Conservation (phyloP, 2,888 invertebrate genomes). For the Patella ulyssiponensis region DNA sequence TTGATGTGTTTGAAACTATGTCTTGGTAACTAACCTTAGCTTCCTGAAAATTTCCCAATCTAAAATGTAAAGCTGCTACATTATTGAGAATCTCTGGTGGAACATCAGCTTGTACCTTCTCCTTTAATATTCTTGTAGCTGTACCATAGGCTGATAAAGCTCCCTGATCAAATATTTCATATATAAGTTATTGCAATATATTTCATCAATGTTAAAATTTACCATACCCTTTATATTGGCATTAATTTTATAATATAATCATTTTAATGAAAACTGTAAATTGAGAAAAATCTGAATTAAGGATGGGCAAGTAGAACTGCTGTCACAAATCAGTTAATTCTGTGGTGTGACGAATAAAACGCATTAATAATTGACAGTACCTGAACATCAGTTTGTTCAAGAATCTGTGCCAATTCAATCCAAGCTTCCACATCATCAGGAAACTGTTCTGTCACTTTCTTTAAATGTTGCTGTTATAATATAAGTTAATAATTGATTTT, state of each 20-base stretch:
- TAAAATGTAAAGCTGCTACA: constrained; percentile 90
- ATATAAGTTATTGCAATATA: neutral
- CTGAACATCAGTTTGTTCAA: constrained; percentile 89
- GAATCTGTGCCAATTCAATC: constrained; percentile 98
- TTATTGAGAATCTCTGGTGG: constrained; percentile 99
- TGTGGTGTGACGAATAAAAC: no score
- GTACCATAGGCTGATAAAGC: constrained; percentile 94
- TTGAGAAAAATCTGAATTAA: no score
- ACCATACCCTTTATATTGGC: no score
- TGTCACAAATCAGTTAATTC: no score
- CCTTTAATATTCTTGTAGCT: constrained; percentile 91
- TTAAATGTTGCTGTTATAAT: constrained; percentile 82
- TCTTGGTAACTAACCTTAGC: constrained; percentile 77
- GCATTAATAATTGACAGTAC: no score
- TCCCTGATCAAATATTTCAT: constrained; percentile 76
- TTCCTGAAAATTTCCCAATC: constrained; percentile 87
- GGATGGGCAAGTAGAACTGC: no score
- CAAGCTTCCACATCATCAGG: constrained; percentile 99
- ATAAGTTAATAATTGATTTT: no score
- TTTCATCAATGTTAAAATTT: no score
- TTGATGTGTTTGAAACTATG: neutral
- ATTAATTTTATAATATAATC: no score
- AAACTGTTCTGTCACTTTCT: constrained; percentile 93
- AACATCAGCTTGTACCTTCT: constrained; percentile 93
- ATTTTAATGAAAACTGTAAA: no score